These are phyloP conservation scores for Pseudomyrmex cubaensis DNA, from an alignment of 1,140 invertebrate species.

Conservation along the genomic window DNA sequence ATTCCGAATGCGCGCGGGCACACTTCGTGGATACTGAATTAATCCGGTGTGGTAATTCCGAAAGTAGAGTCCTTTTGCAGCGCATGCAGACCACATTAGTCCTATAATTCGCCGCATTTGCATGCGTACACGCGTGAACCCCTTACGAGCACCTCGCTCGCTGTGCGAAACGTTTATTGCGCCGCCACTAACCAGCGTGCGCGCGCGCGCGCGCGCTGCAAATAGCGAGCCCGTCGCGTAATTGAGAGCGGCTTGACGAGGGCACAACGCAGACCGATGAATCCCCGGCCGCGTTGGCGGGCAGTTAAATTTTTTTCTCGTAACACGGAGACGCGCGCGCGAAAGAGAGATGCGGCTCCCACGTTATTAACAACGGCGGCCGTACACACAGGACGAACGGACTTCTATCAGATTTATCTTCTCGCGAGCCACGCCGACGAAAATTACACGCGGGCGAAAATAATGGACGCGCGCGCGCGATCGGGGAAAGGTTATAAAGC, in stretches of 20 bases:
- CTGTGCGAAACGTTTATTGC: slow-evolving; percentile 56
- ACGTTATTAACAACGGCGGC: slow-evolving; percentile 49
- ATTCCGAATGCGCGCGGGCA: background rate
- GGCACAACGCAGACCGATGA: slow-evolving; percentile 42
- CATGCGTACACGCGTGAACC: slow-evolving; percentile 49
- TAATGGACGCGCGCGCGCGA: slow-evolving; percentile 47
- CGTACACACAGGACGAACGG: background rate
- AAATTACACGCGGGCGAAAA: slow-evolving; percentile 43
- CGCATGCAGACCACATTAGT: slow-evolving; percentile 48
- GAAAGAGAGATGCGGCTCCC: slow-evolving; percentile 1
- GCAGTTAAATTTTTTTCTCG: slow-evolving; percentile 39
- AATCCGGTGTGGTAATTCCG: slow-evolving; percentile 25
- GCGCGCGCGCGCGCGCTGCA: slow-evolving; percentile 1
- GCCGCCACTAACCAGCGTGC: slow-evolving; percentile 37
- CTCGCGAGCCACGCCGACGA: slow-evolving; percentile 34
- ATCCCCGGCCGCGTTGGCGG: background rate
- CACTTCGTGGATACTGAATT: slow-evolving; percentile 38
- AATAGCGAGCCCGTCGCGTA: slow-evolving; percentile 30
- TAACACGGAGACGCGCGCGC: background rate
- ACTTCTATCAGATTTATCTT: slow-evolving; percentile 48
- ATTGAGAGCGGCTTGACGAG: slow-evolving; percentile 54
- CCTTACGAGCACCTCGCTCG: slow-evolving; percentile 40
- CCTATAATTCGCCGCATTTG: slow-evolving; percentile 58
- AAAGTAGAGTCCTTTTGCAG: slow-evolving; percentile 57
- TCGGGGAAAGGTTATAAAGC: slow-evolving; percentile 47